phyloP scores from a whole-genome alignment of 1,140 invertebrate species.

The Anoplophora glabripennis region DNA sequence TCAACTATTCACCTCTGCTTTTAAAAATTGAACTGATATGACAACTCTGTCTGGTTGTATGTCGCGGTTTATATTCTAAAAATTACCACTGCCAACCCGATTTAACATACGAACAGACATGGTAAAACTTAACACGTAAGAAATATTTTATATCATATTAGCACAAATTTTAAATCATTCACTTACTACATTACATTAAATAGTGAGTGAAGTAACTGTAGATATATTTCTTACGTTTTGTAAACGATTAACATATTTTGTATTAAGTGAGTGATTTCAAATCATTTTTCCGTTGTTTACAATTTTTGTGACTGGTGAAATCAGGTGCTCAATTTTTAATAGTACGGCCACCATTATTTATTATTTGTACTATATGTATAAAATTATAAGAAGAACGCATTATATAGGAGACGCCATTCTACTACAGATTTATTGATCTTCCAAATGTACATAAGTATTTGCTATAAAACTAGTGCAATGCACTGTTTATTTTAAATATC shows the following conservation, averaged over 20 bases:
- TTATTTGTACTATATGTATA: conserved; percentile 17
- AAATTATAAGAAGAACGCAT: background rate
- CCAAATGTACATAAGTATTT: no score
- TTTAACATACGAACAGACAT: conserved; percentile 27
- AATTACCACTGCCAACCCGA: conserved; percentile 37
- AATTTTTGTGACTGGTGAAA: conserved; percentile 30
- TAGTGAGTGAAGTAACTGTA: background rate
- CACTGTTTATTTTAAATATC: no score
- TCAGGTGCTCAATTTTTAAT: conserved; percentile 43
- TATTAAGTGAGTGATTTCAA: background rate
- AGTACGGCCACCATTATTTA: conserved; percentile 30
- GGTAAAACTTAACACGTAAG: background rate
- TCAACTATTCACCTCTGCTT: no score
- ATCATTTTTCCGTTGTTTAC: conserved; percentile 1
- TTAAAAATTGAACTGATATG: conserved; percentile 14
- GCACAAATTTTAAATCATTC: conserved; percentile 16
- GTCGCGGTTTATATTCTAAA: conserved; percentile 40
- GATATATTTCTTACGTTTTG: conserved; percentile 8
- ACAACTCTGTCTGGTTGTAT: conserved; percentile 23
- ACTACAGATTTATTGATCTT: conserved; percentile 6
- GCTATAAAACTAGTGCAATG: no score
- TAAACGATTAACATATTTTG: conserved; percentile 1
- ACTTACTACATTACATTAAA: conserved; percentile 10
- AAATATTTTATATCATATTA: conserved; percentile 18
- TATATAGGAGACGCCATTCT: conserved; percentile 5